phyloP scores from a whole-genome alignment of 1,140 invertebrate genomes.

The Eufriesea mexicana region DNA sequence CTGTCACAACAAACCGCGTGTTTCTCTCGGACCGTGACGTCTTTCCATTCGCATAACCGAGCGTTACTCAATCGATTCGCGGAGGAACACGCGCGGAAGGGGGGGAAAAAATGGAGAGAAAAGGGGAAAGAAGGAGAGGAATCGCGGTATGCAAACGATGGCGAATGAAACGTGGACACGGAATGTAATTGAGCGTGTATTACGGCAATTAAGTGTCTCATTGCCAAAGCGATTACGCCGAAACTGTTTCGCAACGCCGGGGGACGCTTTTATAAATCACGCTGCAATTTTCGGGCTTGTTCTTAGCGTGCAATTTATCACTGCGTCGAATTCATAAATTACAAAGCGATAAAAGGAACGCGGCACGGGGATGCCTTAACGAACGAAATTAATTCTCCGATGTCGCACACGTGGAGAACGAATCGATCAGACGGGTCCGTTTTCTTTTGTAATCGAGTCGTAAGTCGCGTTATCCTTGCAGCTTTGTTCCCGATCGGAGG shows the following conservation, averaged over 20 bases:
- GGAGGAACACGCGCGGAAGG: neutral
- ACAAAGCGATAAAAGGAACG: neutral
- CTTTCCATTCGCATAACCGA: no score
- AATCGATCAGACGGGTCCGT: neutral
- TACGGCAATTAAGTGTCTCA: slow-evolving; percentile 20
- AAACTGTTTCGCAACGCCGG: neutral
- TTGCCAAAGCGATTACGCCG: neutral
- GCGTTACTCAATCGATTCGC: no score
- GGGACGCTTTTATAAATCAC: slow-evolving; percentile 4
- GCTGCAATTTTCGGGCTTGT: neutral
- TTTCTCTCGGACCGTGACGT: no score
- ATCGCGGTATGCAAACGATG: neutral
- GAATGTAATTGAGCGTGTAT: slow-evolving; percentile 1
- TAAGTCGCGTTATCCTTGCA: neutral
- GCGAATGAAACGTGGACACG: neutral
- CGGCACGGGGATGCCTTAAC: neutral
- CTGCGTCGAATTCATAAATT: slow-evolving; percentile 16
- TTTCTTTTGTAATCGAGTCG: neutral
- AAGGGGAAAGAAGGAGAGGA: neutral
- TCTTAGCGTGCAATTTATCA: neutral
- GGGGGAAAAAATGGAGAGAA: neutral
- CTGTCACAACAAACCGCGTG: no score
- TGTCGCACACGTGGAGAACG: neutral
- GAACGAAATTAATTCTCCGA: slow-evolving; percentile 9
- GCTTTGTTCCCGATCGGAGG: neutral